A percentile compares a stretch with the other conserved stretches of the same genome.
Conservation (phyloP, 1,140 invertebrate genomes). For the Wiebesia pumilae region DNA sequence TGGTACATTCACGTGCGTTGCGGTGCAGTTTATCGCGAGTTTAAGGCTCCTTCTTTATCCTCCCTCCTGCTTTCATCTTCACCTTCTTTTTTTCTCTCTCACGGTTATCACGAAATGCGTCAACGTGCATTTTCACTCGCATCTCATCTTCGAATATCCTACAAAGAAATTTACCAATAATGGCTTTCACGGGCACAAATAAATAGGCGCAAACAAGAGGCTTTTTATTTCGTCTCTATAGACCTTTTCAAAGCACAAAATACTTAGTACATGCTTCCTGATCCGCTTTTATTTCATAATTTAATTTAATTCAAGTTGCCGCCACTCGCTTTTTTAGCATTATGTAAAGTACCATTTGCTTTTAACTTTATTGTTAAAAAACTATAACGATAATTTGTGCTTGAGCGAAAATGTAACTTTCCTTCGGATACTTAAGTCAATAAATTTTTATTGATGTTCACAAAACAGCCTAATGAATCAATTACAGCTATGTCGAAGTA, state of each 20-base stretch:
- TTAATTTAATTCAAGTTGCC: not conserved
- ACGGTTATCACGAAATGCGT: constrained; percentile 17
- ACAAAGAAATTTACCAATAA: not conserved
- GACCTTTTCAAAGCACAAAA: too few relatives aligned
- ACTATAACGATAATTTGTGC: not conserved
- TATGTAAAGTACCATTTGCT: not conserved
- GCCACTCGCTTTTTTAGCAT: not conserved
- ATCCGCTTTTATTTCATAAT: not conserved
- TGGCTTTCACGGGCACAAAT: not conserved
- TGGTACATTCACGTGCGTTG: not conserved
- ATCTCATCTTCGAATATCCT: not conserved
- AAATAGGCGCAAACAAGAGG: not conserved
- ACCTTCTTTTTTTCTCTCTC: not conserved
- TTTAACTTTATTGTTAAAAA: not conserved
- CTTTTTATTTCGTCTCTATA: not conserved
- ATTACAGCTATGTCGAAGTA: not conserved
- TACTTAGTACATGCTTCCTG: not conserved
- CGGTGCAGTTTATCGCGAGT: not conserved
- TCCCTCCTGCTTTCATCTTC: not conserved
- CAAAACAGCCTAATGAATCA: not conserved
- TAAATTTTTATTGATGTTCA: not conserved
- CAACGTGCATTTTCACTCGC: constrained; percentile 9
- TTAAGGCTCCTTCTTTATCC: constrained; percentile 1
- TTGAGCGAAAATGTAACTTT: not conserved
- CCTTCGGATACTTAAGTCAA: not conserved